Evolutionary conservation across 92 coral and sea anemone species (phyloP), one percentile per base, ranked within the genome.

Genomic region (Virgularia gustaviana): DNA sequence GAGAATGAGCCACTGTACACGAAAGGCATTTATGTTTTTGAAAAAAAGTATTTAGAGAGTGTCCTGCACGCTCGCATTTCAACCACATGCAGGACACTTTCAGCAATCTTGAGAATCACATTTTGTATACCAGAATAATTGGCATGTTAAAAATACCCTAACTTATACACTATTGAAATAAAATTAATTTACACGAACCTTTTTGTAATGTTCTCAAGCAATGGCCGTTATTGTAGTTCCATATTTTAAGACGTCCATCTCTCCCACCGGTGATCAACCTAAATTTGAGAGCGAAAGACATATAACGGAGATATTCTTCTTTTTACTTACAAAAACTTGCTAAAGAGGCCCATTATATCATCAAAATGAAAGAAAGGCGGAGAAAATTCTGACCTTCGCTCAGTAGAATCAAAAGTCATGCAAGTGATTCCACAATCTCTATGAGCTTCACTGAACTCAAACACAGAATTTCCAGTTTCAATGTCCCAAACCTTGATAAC

Each of bases 221-320:
- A 66, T 92, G 98, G 0, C 98, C 98, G 57, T 92, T 92, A 77
- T 92, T 92, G 73, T 92, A 92, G 56, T 92, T 92, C 98, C 98
- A 92, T 79, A 92, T 89, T 49, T 95, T 81, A 24, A 92, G 89
- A 52, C 89, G 83, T 5, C 98, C 98, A 61, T 92, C 98, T 49
- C 98, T 78, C 20, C 98, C 98, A 15, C 98, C 98, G 0, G 96
- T 86, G 49, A 92, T 89, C 63, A 92, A 82, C 52, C 96, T 89
- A 70, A 47, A 67, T 2, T 37, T 20, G 13, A 23, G 30, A 19
- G 9, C 22, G 28, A 22, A 44, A 55, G 2, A 33, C 45, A 22
- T 43, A 43, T 4, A 43, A 22, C 51, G 20, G 13, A 4, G 20
- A 43, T 2, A 4, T 43, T 2, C n/a, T 2, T 22, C 20, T 43